Evolutionary conservation across 2,888 invertebrate genomes (phyloP), one percentile per base, ranked within the genome.

Genomic region (Eupithecia centaureata): DNA sequence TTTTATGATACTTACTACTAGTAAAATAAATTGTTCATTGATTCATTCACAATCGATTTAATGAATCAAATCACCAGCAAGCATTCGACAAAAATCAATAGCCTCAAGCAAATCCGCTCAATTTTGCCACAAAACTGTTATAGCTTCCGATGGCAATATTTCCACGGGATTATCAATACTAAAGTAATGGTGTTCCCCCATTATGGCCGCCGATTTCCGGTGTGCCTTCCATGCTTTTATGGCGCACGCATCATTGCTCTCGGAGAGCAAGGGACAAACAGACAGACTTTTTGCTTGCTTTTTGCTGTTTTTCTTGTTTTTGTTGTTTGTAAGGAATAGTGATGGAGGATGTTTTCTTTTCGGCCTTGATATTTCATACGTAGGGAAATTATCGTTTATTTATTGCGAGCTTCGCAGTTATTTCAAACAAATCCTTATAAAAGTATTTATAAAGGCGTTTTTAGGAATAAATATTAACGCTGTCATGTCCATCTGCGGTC

Each of bases 51-150:
- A 52, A 15, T 27, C 51, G 27, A 27, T 27, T 52, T 15, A 52
- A 33, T 32, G 18, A 33, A 57, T 57, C 57, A 57, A 57, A 57
- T 33, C 57, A 56, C 30, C 51, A 52, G 71, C 68, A 67, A 58
- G 58, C 69, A 65, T 35, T 57, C 57, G 38, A 63, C 73, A 61
- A 73, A 73, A 68, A 73, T 70, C 72, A 74, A 73, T 72, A 73
- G 74, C 76, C 77, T 76, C 74, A 75, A 68, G 79, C 78, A 80
- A 88, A 86, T 85, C 83, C 91, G 90, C 86, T 88, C 91, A 88
- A 92, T 92, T 92, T 89, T 89, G 86, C 92, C 92, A 86, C 92
- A 91, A 88, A 92, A 93, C 92, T 91, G 92, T 93, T 92, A 92
- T 92, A 89, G 84, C 88, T 93, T 93, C 92, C 92, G 91, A 78